phyloP scores from a whole-genome alignment of 2,113 vertebrate species.

The Pomatostomus ruficeps region DNA sequence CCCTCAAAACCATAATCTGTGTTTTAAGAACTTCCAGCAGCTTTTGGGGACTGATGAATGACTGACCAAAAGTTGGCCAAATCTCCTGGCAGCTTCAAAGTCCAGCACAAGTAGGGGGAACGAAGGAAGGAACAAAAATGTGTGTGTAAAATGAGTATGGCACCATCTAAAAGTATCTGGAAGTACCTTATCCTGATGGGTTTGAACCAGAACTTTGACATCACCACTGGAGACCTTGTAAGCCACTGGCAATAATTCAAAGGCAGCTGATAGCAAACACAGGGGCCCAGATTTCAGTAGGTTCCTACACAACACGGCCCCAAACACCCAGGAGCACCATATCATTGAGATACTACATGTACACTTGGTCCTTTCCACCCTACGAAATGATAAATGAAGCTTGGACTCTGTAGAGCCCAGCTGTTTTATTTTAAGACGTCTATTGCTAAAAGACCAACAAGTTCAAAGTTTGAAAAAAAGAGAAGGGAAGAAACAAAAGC shows the following conservation, averaged over 20 bases:
- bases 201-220: conserved; percentile 29
- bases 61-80: background rate
- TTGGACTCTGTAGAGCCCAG: background rate
- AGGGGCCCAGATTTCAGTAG: background rate
- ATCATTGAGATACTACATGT: background rate
- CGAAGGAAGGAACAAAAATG: background rate
- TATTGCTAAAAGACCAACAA: conserved; percentile 24
- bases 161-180: background rate
- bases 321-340: background rate
- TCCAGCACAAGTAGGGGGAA: background rate
- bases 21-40: background rate
- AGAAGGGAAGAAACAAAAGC: background rate
- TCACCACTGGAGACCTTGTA: background rate
- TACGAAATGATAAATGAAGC: conserved; percentile 7
- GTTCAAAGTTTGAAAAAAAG: background rate
- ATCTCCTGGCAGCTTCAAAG: background rate
- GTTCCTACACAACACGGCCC: background rate
- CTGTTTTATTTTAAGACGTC: conserved; percentile 21
- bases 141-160: background rate
- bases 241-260: background rate
- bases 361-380: background rate
- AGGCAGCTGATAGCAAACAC: background rate
- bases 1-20: background rate
- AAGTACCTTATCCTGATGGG: conserved; percentile 1
- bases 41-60: background rate